Base-by-base conservation (phyloP, 2,888 invertebrate species). In the Apodemia hepburni region DNA sequence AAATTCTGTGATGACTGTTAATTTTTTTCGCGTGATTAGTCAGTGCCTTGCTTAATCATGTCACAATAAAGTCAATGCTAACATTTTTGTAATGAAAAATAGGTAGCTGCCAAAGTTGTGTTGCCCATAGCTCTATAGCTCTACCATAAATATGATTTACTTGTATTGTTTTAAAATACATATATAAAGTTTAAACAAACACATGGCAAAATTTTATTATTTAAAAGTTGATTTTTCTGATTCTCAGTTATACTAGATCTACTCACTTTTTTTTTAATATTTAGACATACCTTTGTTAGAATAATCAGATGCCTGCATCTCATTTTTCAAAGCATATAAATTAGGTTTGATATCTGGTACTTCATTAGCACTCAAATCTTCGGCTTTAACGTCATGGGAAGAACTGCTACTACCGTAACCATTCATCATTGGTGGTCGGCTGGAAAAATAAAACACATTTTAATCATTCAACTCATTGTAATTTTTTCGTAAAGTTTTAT, bases 291-390 rank as follows among this genome's bases (percentile, higher is more conserved):
- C 90, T 84, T 90, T 89, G 70, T 90, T 87, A 64, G 91, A 90
- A 72, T 90, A 91, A 70, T 92, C 90, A 3, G 91, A 86, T 11
- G 91, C 88, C 61, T 91, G 90, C 83, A 91, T 86, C 73, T 92
- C 92, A 65, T 84, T 87, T 73, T 92, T 92, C 65, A 92, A 82
- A 15, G 87, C 85, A 69, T 91, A 92, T 45, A 92, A 84, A 65
- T 90, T 92, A 1, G 92, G 92, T 63, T 92, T 92, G 69, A 92
- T 84, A 64, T 92, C 92, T 62, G 81, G 86, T 3, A 78, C 70
- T 3, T 89, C 90, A 64, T 76, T 81, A 61, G 87, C 86, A 70
- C 87, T 92, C 64, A 92, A 77, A 68, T 92, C 92, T 62, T 92
- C 92, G 0, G 92, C 91, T 71, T 92, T 92, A 22, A 86, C 86